These are phyloP conservation scores for Mesoclemmys tuberculata DNA, from an alignment of 2,113 vertebrate genomes.

Conservation along the genomic window DNA sequence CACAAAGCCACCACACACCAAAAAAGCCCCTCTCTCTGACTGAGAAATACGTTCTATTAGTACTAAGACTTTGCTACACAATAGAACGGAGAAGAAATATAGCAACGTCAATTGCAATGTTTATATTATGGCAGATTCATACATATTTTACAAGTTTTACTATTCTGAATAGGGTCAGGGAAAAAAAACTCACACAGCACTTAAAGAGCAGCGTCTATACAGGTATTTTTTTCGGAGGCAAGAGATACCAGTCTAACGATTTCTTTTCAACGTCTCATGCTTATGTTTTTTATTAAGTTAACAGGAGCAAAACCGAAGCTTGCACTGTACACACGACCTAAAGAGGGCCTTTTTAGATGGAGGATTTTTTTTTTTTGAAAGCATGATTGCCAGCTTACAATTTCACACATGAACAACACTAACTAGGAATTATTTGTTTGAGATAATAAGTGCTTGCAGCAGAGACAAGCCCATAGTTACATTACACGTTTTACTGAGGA, in stretches of 20 bases:
- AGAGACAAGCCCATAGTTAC: accelerated
- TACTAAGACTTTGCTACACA: neutral
- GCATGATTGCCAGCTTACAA: accelerated
- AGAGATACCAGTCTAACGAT: neutral
- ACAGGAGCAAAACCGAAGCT: accelerated
- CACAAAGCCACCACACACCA: neutral
- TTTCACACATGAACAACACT: accelerated
- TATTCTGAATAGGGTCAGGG: neutral
- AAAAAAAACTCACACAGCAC: accelerated
- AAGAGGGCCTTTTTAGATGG: accelerated
- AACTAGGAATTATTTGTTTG: neutral
- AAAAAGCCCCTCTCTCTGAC: neutral
- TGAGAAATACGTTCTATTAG: neutral
- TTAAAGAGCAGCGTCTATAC: neutral
- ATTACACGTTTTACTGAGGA: accelerated
- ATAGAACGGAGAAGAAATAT: neutral
- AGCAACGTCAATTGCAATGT: neutral
- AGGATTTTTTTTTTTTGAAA: accelerated
- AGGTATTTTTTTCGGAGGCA: neutral
- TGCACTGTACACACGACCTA: neutral
- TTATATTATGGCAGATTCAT: accelerated
- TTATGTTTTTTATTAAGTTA: accelerated
- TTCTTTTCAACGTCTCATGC: neutral
- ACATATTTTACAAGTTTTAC: neutral
- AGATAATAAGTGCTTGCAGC: neutral